These are phyloP conservation scores for Peromyscus nudipes DNA, from an alignment of 2,797 vertebrate species.

Conservation along the genomic window DNA sequence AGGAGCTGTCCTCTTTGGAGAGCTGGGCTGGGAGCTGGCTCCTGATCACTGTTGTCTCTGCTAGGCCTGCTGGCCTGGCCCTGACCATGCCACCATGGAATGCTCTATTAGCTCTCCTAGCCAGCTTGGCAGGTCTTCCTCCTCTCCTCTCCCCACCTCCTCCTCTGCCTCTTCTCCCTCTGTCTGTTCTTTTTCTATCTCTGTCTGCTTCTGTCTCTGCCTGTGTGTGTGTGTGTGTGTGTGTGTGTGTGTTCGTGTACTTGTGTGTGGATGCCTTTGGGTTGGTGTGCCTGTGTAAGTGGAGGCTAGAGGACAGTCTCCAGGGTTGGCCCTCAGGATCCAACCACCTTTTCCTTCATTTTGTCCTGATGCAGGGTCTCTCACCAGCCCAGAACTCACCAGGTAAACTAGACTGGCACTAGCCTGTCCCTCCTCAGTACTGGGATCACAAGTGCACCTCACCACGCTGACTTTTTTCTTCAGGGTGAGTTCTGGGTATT, in stretches of 20 bases:
- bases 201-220: not conserved
- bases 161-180: not conserved
- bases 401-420: not conserved
- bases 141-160: not conserved
- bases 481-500: not conserved
- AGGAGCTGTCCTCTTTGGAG: not conserved
- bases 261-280: not conserved
- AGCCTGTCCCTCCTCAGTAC: not conserved
- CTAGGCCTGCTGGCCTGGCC: rapidly evolving
- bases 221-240: not conserved
- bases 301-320: not conserved
- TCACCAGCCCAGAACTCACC: not conserved
- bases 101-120: not conserved
- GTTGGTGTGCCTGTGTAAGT: not conserved
- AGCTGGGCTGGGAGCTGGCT: not conserved
- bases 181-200: not conserved
- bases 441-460: not conserved
- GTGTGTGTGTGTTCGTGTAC: too few relatives aligned
- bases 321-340: not conserved
- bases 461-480: not conserved
- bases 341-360: not conserved
- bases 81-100: not conserved
- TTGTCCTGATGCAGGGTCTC: not conserved
- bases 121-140: not conserved
- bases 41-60: not conserved